Evolutionary conservation across 2,888 invertebrate species (phyloP).

Genomic region (Drosophila emarginata): DNA sequence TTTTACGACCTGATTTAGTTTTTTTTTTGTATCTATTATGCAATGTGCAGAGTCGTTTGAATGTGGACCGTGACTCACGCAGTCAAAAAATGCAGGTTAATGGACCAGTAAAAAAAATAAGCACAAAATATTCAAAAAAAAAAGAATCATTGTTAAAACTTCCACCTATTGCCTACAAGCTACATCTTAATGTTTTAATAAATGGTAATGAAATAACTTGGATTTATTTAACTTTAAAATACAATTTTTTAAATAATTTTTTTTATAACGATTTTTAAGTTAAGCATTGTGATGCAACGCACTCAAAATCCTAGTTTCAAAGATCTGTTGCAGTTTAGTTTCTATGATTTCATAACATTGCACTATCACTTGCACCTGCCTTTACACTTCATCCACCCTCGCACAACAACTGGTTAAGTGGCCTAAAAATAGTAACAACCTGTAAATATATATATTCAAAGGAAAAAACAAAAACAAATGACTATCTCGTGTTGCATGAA

Average conservation of each 20-base stretch:
- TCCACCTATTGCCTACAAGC: no score
- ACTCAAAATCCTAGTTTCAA: not conserved
- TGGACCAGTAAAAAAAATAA: slow-evolving; percentile 30
- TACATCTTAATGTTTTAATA: not conserved
- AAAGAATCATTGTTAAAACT: not conserved
- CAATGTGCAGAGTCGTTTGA: slow-evolving; percentile 22
- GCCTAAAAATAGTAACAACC: slow-evolving; percentile 49
- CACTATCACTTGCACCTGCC: slow-evolving; percentile 5
- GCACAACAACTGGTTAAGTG: slow-evolving; percentile 46
- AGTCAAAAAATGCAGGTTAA: slow-evolving; percentile 64
- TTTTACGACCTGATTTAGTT: slow-evolving; percentile 34
- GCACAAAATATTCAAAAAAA: not conserved
- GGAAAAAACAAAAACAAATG: slow-evolving; percentile 21
- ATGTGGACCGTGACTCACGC: not conserved
- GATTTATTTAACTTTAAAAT: not conserved
- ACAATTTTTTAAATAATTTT: no score
- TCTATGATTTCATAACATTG: slow-evolving; percentile 32
- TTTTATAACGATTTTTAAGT: not conserved
- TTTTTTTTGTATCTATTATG: slow-evolving; percentile 18
- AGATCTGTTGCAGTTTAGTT: not conserved
- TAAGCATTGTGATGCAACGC: not conserved
- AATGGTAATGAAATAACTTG: not conserved
- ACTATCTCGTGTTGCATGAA: slow-evolving; percentile 43
- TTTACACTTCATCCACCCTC: slow-evolving; percentile 7
- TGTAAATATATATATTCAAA: slow-evolving; percentile 37